A percentile compares a stretch with the other conserved stretches of the same genome.
These are phyloP conservation scores for Pyrgilauda ruficollis DNA, from an alignment of 2,113 vertebrate genomes.

Conservation along the genomic window DNA sequence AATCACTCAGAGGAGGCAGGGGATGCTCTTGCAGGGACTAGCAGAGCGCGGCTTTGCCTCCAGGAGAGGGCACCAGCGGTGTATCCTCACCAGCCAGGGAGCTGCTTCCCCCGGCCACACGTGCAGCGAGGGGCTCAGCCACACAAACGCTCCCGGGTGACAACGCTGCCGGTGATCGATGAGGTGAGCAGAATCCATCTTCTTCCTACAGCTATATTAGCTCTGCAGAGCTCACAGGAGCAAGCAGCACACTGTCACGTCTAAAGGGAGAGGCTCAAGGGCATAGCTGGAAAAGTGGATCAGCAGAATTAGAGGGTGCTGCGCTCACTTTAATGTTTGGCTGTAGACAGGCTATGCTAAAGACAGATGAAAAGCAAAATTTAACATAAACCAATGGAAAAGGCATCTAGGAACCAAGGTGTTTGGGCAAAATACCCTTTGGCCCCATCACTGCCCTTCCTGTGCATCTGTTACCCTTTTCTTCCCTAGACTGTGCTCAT, in stretches of 20 bases:
- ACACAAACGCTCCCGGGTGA: not conserved
- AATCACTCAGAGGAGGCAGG: not conserved
- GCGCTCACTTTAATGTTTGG: not conserved
- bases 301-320: not conserved
- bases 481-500: not conserved
- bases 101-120: not conserved
- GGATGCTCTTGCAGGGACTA: rapidly evolving
- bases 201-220: not conserved
- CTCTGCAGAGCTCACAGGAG: not conserved
- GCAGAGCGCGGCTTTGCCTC: not conserved
- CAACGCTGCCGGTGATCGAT: not conserved
- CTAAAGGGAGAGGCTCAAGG: not conserved
- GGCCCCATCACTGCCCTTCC: not conserved
- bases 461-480: not conserved
- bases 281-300: not conserved
- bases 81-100: not conserved
- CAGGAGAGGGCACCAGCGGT: slow-evolving; percentile 14
- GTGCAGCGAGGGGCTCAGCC: not conserved
- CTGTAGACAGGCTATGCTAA: not conserved
- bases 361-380: not conserved
- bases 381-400: not conserved
- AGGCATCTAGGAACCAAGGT: not conserved
- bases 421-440: not conserved
- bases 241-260: not conserved
- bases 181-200: not conserved